Conservation (phyloP, 2,113 vertebrate species). For the Apodemus sylvaticus region DNA sequence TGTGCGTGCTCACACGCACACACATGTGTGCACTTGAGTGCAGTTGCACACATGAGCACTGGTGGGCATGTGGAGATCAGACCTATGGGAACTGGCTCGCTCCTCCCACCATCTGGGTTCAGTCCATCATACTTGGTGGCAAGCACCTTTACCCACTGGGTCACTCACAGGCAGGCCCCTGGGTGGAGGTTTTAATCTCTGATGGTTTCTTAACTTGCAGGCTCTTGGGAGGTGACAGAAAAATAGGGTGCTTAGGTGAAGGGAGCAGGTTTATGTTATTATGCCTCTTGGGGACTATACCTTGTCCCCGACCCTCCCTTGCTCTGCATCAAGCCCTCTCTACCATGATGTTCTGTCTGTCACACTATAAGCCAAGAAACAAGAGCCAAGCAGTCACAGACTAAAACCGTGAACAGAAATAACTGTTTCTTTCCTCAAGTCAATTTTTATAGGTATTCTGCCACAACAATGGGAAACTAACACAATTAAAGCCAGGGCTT, state of each 20-base stretch:
- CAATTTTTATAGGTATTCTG: not conserved
- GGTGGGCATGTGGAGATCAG: not conserved
- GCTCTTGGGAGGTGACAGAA: not conserved
- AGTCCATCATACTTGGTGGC: not conserved
- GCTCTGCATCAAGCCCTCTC: not conserved
- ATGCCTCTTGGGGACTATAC: not conserved
- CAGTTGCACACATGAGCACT: too few species aligned
- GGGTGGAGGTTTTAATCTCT: not conserved
- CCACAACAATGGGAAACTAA: not conserved
- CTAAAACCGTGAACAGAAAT: not conserved
- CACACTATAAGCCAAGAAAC: not conserved
- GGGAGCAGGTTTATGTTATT: not conserved
- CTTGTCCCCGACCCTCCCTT: not conserved
- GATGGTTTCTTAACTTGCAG: not conserved
- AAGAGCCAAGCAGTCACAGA: not conserved
- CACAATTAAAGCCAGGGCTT: not conserved
- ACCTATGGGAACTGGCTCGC: not conserved
- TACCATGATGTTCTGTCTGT: not conserved
- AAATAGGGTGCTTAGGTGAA: too few species aligned
- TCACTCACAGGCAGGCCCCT: not conserved
- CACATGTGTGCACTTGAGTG: too few species aligned
- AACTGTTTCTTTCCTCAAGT: not conserved
- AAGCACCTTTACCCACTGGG: not conserved
- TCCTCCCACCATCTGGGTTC: not conserved
- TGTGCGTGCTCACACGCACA: too few species aligned